Base-by-base conservation (phyloP, 2,888 invertebrate genomes). In the Stramonita haemastoma region DNA sequence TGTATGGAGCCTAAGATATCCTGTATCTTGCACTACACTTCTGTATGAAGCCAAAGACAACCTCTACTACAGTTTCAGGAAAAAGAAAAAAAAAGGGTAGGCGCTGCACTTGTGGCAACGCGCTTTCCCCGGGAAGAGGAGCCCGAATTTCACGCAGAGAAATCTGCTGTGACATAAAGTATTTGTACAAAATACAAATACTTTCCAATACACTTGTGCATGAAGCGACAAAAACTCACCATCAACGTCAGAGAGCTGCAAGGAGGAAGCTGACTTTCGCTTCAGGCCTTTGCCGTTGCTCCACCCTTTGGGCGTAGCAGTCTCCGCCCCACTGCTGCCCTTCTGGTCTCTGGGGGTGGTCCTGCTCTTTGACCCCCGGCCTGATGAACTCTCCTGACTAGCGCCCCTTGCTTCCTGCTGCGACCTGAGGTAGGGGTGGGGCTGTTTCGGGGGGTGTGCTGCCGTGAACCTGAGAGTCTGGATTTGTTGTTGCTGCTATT, bases 371-470 rank as follows among this genome's bases (percentile, higher is more conserved):
- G 56, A 70, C 26, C 11, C 56, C 26, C n/a, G 11, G n/a, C 81
- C 56, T 46, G 36, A 22, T 46, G 36, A 22, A 13, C 66, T 29
- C 6, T 89, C 85, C 83, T 70, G 70, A 29, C 73, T 85, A 22
- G 34, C n/a, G 29, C 46, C 79, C 46, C 79, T 83, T 87, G 60
- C 56, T 83, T 86, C 22, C 26, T 29, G 26, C 26, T 29, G 26
- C 87, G 87, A 56, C 36, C 36, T 29, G 89, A 87, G 32, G 86
- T 89, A 17, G 91, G 87, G 22, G 86, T 87, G 79, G 91, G 90
- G 29, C 88, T 91, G 60, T 93, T 93, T 15, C 93, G 90, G 17
- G 95, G 94, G 91, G 94, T 95, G 32, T 93, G 92, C 87, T 90
- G 90, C 83, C 92, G 90, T 34, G 94, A 94, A 6, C 88, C 88